These are phyloP conservation scores for Hemicordylus capensis DNA, from an alignment of 2,113 vertebrate species.

Conservation along the genomic window DNA sequence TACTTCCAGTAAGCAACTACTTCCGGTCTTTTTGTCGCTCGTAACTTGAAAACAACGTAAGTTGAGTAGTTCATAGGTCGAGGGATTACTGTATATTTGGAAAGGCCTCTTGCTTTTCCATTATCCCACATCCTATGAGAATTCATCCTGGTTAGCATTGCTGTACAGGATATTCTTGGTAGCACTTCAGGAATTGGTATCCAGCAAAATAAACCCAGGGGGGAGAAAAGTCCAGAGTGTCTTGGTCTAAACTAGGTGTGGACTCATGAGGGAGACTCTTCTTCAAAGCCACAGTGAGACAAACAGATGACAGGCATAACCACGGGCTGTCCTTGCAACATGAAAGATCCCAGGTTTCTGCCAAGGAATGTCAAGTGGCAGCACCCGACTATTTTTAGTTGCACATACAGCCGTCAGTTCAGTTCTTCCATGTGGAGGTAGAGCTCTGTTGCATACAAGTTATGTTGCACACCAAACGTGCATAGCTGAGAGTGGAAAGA, in stretches of 20 bases:
- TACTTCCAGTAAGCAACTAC: no score
- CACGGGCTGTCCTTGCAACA: not conserved
- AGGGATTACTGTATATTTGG: no score
- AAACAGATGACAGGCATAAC: not conserved
- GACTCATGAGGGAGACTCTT: not conserved
- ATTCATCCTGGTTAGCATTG: not conserved
- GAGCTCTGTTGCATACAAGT: not conserved
- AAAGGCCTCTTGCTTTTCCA: not conserved
- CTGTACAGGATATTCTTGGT: not conserved
- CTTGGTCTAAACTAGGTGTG: not conserved
- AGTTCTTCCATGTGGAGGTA: not conserved
- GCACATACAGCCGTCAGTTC: not conserved
- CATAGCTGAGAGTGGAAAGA: not conserved
- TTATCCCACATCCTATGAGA: not conserved
- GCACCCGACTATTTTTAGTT: not conserved
- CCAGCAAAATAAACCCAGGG: not conserved
- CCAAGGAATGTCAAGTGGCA: not conserved
- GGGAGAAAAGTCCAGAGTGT: not conserved
- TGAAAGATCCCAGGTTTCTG: not conserved
- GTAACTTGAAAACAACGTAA: no score
- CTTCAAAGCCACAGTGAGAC: not conserved
- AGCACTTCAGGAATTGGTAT: not conserved
- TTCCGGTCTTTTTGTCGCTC: no score
- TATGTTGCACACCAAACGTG: not conserved
- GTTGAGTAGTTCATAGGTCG: no score